A percentile compares a stretch with the other conserved stretches of the same genome.
phyloP scores from a whole-genome alignment of 2,888 invertebrate genomes.

The Entomobrya proxima region DNA sequence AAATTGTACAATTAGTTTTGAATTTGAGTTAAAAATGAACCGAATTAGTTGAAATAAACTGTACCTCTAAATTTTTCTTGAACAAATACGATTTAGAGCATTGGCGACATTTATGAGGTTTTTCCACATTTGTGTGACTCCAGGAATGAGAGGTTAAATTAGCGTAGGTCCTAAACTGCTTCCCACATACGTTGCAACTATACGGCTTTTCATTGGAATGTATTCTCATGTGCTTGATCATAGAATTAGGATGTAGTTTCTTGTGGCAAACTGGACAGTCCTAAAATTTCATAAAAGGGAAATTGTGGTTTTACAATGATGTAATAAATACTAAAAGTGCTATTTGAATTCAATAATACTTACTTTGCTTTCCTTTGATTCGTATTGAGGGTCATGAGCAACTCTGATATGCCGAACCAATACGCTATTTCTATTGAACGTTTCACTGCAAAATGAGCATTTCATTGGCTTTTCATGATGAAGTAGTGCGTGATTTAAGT shows the following conservation, averaged over 20 bases:
- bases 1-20: neutral
- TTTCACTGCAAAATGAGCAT: conserved; percentile 90
- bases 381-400: conserved; percentile 87
- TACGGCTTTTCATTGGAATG: conserved; percentile 88
- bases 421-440: conserved; percentile 90
- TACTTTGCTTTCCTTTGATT: conserved; percentile 81
- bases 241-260: conserved; percentile 87
- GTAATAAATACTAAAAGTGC: too few species aligned
- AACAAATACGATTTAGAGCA: conserved; percentile 91
- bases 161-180: conserved; percentile 92
- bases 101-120: conserved; percentile 89
- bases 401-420: conserved; percentile 89
- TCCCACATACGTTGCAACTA: conserved; percentile 89
- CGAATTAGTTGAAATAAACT: neutral
- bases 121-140: conserved; percentile 90
- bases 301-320: neutral
- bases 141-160: conserved; percentile 92
- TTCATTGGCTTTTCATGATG: conserved; percentile 90
- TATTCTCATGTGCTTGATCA: conserved; percentile 87
- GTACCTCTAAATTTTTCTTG: conserved; percentile 86
- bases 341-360: too few species aligned
- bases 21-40: neutral
- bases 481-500: conserved; percentile 90
- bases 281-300: conserved; percentile 47
- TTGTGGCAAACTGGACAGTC: conserved; percentile 88